Percentiles rank a stretch among this genome's conserved stretches.
phyloP scores from a whole-genome alignment of 2,113 vertebrate genomes.

The Cygnus atratus region DNA sequence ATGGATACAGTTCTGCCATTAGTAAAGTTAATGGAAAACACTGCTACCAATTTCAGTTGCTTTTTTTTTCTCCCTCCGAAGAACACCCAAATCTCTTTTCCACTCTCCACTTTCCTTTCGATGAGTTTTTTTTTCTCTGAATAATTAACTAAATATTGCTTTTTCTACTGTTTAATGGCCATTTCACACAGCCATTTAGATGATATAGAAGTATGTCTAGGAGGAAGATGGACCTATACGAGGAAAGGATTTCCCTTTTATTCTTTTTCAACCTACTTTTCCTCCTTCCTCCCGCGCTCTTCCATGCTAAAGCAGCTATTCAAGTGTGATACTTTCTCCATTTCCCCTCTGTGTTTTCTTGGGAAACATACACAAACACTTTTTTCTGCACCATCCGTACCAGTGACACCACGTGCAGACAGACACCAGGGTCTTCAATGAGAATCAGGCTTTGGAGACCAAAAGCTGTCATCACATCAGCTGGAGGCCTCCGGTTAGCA shows the following conservation, averaged over 20 bases:
- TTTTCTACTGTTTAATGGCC: neutral
- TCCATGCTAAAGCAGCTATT: neutral
- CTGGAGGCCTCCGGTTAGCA: rapidly evolving
- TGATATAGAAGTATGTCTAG: neutral
- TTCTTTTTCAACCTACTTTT: neutral
- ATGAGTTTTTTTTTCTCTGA: neutral
- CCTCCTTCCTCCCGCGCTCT: neutral
- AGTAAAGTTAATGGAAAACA: neutral
- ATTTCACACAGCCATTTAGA: neutral
- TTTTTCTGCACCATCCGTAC: neutral
- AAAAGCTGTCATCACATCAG: neutral
- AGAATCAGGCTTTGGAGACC: neutral
- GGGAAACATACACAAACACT: neutral
- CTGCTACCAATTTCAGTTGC: neutral
- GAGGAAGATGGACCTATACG: neutral
- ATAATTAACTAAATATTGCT: neutral
- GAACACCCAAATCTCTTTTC: neutral
- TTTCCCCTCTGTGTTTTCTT: neutral
- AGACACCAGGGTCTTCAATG: neutral
- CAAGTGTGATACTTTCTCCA: neutral
- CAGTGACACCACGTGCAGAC: neutral
- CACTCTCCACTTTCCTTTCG: neutral
- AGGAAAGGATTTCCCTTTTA: neutral
- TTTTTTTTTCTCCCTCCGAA: neutral
- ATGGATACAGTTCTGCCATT: neutral